phyloP scores from a whole-genome alignment of 2,797 vertebrate genomes.

The Squalus acanthias region DNA sequence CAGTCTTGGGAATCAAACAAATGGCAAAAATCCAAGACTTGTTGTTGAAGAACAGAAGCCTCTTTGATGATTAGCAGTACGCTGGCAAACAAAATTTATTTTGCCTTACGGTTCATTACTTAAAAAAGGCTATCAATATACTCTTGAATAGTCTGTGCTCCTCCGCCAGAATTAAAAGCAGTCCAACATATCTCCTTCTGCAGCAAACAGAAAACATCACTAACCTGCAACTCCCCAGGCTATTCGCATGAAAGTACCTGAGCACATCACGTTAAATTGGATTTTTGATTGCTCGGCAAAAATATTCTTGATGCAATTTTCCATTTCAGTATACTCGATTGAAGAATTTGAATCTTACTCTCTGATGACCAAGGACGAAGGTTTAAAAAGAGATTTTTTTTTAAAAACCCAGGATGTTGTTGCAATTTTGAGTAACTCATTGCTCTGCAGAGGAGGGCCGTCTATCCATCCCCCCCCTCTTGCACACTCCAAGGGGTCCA shows the following conservation, averaged over 20 bases:
- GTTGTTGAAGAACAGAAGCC: not conserved
- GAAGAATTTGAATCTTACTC: not conserved
- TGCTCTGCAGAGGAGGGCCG: not conserved
- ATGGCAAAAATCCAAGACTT: not conserved
- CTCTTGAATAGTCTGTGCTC: not conserved
- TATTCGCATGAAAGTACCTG: not conserved
- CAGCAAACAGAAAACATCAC: not conserved
- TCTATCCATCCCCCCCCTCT: too few relatives aligned
- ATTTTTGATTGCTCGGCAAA: not conserved
- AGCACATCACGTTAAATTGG: not conserved
- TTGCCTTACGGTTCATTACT: not conserved
- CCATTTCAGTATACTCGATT: slow-evolving; percentile 1
- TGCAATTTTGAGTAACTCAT: not conserved
- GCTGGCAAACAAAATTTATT: not conserved
- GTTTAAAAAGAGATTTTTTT: not conserved
- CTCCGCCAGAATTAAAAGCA: not conserved
- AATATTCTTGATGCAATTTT: not conserved
- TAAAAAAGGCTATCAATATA: not conserved
- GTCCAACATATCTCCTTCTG: not conserved
- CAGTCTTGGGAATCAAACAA: not conserved
- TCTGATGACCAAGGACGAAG: not conserved
- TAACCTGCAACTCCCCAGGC: not conserved
- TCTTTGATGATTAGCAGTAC: not conserved
- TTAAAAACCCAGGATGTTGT: not conserved
- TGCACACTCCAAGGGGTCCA: not conserved